Percentiles rank a stretch among this genome's conserved stretches.
Conservation (phyloP, 1,140 invertebrate species). For the Lepidurus arcticus region DNA sequence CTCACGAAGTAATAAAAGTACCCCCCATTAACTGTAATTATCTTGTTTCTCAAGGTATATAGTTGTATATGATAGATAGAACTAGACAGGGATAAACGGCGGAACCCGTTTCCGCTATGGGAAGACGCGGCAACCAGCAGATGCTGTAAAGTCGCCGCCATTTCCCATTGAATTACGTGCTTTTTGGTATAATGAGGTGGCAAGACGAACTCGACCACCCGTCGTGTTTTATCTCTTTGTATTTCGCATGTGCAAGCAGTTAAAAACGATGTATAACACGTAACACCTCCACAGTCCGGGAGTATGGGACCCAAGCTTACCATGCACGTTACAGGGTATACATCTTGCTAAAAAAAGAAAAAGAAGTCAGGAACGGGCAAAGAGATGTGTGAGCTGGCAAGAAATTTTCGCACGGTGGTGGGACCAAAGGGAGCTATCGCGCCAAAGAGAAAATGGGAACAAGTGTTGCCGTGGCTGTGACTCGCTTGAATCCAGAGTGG, state of each 20-base stretch:
- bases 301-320: neutral
- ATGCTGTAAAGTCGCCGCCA: neutral
- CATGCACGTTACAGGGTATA: neutral
- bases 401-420: constrained; percentile 6
- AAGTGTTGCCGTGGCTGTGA: neutral
- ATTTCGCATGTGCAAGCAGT: constrained; percentile 8
- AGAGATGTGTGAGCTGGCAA: neutral
- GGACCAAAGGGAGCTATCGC: neutral
- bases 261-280: constrained; percentile 4
- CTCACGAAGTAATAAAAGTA: constrained; percentile 20
- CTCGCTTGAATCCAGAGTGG: constrained; percentile 17
- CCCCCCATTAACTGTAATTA: constrained; percentile 1
- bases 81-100: constrained; percentile 3
- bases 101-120: neutral
- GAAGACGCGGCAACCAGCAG: neutral
- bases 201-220: constrained; percentile 11
- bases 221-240: neutral
- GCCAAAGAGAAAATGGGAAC: neutral
- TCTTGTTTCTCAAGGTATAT: constrained; percentile 6
- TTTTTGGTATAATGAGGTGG: constrained; percentile 11
- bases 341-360: neutral
- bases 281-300: neutral
- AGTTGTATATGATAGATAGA: neutral
- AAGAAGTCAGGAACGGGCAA: neutral
- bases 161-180: constrained; percentile 7